Evolutionary conservation across 2,888 invertebrate species (phyloP), one percentile per base, ranked within the genome.

Genomic region (Eupithecia pulchellata): DNA sequence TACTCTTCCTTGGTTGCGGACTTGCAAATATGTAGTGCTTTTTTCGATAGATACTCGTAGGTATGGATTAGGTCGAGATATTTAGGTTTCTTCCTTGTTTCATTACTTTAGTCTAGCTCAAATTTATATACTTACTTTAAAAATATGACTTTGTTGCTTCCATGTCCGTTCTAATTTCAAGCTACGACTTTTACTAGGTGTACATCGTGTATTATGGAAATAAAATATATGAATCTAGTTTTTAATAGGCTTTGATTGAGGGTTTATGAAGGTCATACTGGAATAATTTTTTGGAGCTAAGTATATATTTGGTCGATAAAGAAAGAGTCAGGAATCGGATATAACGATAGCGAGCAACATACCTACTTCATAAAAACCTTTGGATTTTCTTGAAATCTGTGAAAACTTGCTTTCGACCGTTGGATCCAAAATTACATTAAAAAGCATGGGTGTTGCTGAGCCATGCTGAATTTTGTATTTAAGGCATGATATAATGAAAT

Each of bases 1-100:
- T 82, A 80, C 76, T 84, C 86, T 88, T 87, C 87, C 87, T 86
- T 77, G 78, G 81, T 78, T 80, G 75, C 78, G 84, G 86, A 84
- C 84, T 78, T 80, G 75, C 78, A 84, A 86, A 84, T 85, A 85
- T 84, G 77, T 76, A 80, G 78, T 74, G 79, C 47, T 75, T 75
- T 75, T 57, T 57, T 57, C 57, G 17, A 29, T 57, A 2, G 14
- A 25, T 57, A 14, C n/a, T n/a, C n/a, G n/a, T n/a, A n/a, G 55
- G 29, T 29, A 29, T 14, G 2, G 13, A 57, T 27, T 29, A 13
- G 20, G 20, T 20, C 9, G 42, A 20, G n/a, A n/a, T 42, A 3
- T n/a, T 42, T 0, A 47, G 0, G 20, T 20, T 9, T 47, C 20
- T 47, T 9, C 3, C n/a, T 9, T 9, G 42, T 20, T 47, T 20